phyloP scores from a whole-genome alignment of 2,888 invertebrate species.

The Zeuzera pyrina region DNA sequence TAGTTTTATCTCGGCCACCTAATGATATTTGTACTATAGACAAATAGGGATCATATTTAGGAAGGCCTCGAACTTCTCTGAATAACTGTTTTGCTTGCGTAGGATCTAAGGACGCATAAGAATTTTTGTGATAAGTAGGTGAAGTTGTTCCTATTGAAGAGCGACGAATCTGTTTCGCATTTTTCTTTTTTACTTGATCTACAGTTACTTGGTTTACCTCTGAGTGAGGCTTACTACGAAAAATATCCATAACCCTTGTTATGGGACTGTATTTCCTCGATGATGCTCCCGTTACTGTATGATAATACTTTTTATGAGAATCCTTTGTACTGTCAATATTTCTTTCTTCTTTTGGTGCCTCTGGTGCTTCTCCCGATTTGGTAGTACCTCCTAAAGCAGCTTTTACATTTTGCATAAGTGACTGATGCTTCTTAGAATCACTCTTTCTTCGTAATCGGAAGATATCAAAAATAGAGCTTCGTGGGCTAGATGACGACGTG shows the following conservation, averaged over 20 bases:
- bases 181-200: slow-evolving; percentile 54
- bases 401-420: slow-evolving; percentile 39
- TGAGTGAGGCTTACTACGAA: slow-evolving; percentile 51
- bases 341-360: slow-evolving; percentile 41
- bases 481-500: slow-evolving; percentile 62
- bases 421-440: slow-evolving; percentile 56
- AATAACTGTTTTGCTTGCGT: slow-evolving; percentile 62
- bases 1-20: slow-evolving; percentile 63
- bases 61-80: slow-evolving; percentile 61
- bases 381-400: slow-evolving; percentile 26
- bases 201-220: slow-evolving; percentile 34
- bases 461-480: slow-evolving; percentile 68
- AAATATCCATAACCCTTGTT: slow-evolving; percentile 65
- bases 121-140: slow-evolving; percentile 65
- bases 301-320: slow-evolving; percentile 64
- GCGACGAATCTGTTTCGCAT: slow-evolving; percentile 44
- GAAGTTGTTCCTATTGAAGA: slow-evolving; percentile 65
- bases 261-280: slow-evolving; percentile 65
- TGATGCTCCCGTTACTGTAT: slow-evolving; percentile 65
- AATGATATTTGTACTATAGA: slow-evolving; percentile 67
- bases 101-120: slow-evolving; percentile 62
- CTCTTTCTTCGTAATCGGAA: slow-evolving; percentile 64
- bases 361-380: slow-evolving; percentile 48
- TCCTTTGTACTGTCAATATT: slow-evolving; percentile 43
- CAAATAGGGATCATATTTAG: slow-evolving; percentile 64